A percentile compares a stretch with the other conserved stretches of the same genome.
Conservation (phyloP, 2,113 vertebrate species). For the Carlito syrichta region DNA sequence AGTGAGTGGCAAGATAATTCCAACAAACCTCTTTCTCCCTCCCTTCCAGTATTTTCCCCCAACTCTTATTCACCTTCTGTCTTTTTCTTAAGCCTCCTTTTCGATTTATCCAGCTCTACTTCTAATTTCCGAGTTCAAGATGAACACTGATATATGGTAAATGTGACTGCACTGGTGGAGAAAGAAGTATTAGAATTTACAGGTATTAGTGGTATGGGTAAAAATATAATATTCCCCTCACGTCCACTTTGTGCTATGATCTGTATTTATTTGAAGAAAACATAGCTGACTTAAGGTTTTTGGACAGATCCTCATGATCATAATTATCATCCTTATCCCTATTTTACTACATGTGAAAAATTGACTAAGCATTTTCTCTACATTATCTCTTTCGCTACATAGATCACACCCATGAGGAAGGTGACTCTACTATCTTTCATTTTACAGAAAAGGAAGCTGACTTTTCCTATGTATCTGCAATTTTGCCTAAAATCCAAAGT, state of each 20-base stretch:
- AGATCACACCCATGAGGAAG: neutral
- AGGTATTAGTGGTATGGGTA: neutral
- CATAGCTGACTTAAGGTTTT: neutral
- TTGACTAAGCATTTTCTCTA: neutral
- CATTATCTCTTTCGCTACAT: neutral
- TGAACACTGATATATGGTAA: neutral
- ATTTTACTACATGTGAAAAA: neutral
- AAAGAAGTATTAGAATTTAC: neutral
- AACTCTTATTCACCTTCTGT: neutral
- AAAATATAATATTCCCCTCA: neutral
- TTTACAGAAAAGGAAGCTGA: neutral
- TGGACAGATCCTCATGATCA: neutral
- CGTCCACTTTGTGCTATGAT: neutral
- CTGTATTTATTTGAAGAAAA: neutral
- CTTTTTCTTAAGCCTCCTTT: neutral
- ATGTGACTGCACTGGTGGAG: neutral
- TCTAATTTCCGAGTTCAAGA: neutral
- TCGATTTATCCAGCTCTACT: neutral
- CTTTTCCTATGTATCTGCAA: neutral
- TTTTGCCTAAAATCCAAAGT: neutral
- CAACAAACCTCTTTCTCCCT: neutral
- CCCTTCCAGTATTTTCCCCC: neutral
- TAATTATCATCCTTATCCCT: neutral
- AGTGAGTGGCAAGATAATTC: accelerated
- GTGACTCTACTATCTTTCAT: neutral